Evolutionary conservation across 2,888 invertebrate genomes (phyloP).

Genomic region (Oligia fasciuncula): DNA sequence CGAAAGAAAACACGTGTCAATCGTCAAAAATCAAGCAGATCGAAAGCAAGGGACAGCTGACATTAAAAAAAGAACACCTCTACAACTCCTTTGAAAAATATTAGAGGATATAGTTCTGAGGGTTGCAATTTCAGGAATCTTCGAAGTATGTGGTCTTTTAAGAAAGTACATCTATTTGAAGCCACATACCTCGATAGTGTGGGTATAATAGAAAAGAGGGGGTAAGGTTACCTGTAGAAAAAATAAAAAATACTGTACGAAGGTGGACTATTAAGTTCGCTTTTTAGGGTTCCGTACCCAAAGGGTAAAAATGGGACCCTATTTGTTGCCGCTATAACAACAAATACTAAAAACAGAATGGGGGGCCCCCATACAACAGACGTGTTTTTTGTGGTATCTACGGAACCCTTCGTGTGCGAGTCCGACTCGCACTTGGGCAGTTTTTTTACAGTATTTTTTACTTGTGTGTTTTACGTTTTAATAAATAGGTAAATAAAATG

Average conservation of each 20-base stretch:
- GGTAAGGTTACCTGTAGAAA: background rate
- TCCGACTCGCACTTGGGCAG: too few species aligned
- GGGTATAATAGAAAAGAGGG: background rate
- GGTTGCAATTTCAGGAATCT: background rate
- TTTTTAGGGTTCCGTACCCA: too few species aligned
- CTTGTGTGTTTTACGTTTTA: too few species aligned
- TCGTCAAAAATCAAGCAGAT: background rate
- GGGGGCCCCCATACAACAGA: too few species aligned
- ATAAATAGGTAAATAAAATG: background rate
- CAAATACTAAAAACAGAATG: too few species aligned
- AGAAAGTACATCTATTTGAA: background rate
- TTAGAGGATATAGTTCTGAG: background rate
- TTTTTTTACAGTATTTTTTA: too few species aligned
- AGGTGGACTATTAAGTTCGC: background rate
- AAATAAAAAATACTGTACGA: background rate
- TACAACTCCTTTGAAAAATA: background rate
- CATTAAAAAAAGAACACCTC: background rate
- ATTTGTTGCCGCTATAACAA: too few species aligned
- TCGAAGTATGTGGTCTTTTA: background rate
- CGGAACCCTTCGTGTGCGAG: too few species aligned
- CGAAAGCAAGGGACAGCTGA: background rate
- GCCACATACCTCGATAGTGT: background rate
- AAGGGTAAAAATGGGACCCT: too few species aligned
- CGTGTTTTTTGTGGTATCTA: too few species aligned
- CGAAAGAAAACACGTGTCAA: background rate